phyloP scores from a whole-genome alignment of 2,113 vertebrate genomes.

The Lichenostomus cassidix region DNA sequence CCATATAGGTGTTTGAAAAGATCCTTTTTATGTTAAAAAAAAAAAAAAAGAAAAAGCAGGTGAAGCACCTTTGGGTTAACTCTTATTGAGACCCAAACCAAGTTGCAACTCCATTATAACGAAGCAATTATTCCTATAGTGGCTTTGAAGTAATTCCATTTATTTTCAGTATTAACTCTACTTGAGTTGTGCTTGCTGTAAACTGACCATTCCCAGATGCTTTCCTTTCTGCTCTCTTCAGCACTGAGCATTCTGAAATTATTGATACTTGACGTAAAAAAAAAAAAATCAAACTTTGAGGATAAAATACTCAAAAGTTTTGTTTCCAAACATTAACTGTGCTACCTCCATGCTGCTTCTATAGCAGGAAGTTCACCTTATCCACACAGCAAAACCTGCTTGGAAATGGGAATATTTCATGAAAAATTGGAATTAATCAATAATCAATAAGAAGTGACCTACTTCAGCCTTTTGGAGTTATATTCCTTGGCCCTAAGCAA shows the following conservation, averaged over 20 bases:
- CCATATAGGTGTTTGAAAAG: neutral
- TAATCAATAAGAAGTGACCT: neutral
- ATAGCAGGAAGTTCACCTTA: neutral
- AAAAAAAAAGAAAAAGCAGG: neutral
- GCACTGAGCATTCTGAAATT: neutral
- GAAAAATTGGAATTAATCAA: neutral
- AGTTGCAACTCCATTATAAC: neutral
- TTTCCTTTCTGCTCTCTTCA: neutral
- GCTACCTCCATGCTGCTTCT: no score
- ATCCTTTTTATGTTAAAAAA: neutral
- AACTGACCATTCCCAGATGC: neutral
- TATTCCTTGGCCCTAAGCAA: neutral
- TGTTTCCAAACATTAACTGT: neutral
- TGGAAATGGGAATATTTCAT: neutral
- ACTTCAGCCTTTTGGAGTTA: accelerated
- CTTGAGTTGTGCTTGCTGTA: neutral
- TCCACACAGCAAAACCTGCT: neutral
- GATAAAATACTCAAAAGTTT: neutral
- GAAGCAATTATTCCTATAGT: neutral
- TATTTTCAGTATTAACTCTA: neutral
- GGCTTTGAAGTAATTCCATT: neutral
- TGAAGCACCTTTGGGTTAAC: neutral
- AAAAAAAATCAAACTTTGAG: neutral
- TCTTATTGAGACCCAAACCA: neutral
- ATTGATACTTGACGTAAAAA: neutral